These are phyloP conservation scores for Phaonia tiefii DNA, from an alignment of 2,888 invertebrate genomes.

Conservation along the genomic window DNA sequence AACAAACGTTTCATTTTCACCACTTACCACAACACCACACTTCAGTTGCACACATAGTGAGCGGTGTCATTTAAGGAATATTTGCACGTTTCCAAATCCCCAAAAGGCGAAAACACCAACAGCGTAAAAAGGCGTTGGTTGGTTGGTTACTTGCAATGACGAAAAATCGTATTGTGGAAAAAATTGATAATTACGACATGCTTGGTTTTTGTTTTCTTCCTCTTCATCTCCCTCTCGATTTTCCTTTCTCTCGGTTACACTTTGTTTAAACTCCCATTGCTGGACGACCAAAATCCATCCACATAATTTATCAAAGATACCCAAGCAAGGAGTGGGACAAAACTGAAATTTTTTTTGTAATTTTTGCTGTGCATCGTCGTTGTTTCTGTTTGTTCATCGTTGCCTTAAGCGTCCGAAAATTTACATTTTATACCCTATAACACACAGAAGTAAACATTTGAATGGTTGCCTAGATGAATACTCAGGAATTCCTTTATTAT, in stretches of 20 bases:
- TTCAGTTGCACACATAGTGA: conserved; percentile 8
- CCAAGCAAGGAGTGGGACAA: neutral
- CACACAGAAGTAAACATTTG: too few species aligned
- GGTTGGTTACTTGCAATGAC: neutral
- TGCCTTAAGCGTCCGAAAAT: neutral
- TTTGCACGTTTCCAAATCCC: too few species aligned
- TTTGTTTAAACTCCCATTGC: conserved; percentile 25
- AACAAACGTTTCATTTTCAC: conserved; percentile 48
- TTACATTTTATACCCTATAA: neutral
- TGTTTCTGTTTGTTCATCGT: neutral
- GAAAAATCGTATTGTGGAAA: conserved; percentile 39
- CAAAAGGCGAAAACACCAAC: conserved; percentile 11
- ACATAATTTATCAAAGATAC: conserved; percentile 32
- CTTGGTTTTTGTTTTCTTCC: too few species aligned
- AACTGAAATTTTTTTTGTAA: neutral
- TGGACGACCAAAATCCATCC: conserved; percentile 13
- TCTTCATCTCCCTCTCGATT: too few species aligned
- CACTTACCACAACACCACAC: conserved; percentile 44
- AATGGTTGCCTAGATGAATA: too few species aligned
- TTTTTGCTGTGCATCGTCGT: neutral
- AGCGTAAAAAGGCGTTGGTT: conserved; percentile 14
- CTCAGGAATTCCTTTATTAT: too few species aligned
- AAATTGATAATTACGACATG: conserved; percentile 35
- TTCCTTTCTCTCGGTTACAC: conserved; percentile 26
- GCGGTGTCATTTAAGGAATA: neutral